phyloP scores from a whole-genome alignment of 1,140 invertebrate species.

The Drosophila subpulchrella region DNA sequence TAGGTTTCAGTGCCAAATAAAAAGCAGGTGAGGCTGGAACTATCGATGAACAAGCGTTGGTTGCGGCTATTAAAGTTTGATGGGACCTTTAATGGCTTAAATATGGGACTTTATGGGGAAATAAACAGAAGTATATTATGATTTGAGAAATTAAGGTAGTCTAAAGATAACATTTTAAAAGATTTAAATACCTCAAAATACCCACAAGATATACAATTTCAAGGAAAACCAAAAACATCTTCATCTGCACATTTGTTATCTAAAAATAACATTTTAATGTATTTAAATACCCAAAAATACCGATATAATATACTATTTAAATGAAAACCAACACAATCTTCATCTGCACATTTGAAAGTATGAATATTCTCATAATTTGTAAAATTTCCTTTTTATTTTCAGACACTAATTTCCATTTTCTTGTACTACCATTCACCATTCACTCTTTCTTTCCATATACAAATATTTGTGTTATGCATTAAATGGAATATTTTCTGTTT shows the following conservation, averaged over 20 bases:
- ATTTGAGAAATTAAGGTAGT: background rate
- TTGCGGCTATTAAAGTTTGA: slow-evolving; percentile 5
- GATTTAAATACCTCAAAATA: background rate
- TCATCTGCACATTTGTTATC: background rate
- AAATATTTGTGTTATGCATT: slow-evolving; percentile 52
- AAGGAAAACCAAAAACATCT: background rate
- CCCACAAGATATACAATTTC: no score
- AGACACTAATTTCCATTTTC: slow-evolving; percentile 34
- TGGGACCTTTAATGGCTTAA: background rate
- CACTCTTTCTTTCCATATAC: slow-evolving; percentile 42
- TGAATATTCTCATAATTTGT: slow-evolving; percentile 11
- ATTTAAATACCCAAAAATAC: background rate
- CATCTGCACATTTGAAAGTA: background rate
- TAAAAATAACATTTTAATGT: background rate
- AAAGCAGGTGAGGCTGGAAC: slow-evolving; percentile 26
- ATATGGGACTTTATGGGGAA: background rate
- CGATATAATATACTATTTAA: no score
- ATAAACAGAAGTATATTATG: background rate
- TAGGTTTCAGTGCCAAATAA: slow-evolving; percentile 24
- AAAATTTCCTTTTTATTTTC: slow-evolving; percentile 27
- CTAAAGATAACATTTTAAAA: background rate
- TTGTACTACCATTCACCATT: slow-evolving; percentile 25
- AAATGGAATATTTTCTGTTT: slow-evolving; percentile 52
- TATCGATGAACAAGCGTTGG: slow-evolving; percentile 13
- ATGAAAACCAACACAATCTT: background rate